Evolutionary conservation across 1,140 invertebrate genomes (phyloP).

Genomic region (Solenopsis invicta): DNA sequence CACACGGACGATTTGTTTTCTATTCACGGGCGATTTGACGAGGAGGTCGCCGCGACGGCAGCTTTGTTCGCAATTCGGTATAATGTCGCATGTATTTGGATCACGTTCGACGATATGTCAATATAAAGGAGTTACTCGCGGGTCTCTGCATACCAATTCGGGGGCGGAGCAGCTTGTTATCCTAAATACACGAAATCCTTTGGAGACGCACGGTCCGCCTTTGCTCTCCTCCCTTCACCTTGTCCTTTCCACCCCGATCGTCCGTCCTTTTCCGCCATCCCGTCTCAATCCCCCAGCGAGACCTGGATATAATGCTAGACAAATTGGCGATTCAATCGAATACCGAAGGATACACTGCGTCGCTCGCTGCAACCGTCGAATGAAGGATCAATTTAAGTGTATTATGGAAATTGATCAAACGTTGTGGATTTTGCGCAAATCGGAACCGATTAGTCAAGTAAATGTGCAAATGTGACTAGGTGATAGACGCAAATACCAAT

Average conservation of each 20-base stretch:
- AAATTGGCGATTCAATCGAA: slow-evolving; percentile 87
- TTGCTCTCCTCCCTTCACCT: slow-evolving; percentile 62
- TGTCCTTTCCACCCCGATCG: slow-evolving; percentile 42
- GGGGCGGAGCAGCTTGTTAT: slow-evolving; percentile 86
- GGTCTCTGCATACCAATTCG: slow-evolving; percentile 86
- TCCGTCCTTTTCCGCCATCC: slow-evolving; percentile 50
- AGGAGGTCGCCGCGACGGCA: slow-evolving; percentile 71
- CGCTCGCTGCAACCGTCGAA: slow-evolving; percentile 71
- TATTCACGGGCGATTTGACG: slow-evolving; percentile 84
- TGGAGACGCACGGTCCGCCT: slow-evolving; percentile 81
- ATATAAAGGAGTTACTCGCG: slow-evolving; percentile 86
- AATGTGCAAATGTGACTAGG: not conserved
- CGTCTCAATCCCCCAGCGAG: slow-evolving; percentile 57
- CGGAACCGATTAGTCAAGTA: slow-evolving; percentile 21
- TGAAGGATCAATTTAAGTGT: slow-evolving; percentile 77
- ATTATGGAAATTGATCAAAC: slow-evolving; percentile 75
- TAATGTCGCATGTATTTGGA: slow-evolving; percentile 87
- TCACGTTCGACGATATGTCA: slow-evolving; percentile 87
- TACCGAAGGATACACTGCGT: slow-evolving; percentile 82
- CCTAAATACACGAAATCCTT: slow-evolving; percentile 88
- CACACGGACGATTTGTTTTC: slow-evolving; percentile 83
- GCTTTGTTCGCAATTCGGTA: slow-evolving; percentile 85
- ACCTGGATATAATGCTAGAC: slow-evolving; percentile 86
- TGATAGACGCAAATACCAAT: not conserved
- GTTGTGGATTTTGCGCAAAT: slow-evolving; percentile 13